Evolutionary conservation across 2,797 vertebrate species (phyloP).

Genomic region (Philypnodon macrostomus): DNA sequence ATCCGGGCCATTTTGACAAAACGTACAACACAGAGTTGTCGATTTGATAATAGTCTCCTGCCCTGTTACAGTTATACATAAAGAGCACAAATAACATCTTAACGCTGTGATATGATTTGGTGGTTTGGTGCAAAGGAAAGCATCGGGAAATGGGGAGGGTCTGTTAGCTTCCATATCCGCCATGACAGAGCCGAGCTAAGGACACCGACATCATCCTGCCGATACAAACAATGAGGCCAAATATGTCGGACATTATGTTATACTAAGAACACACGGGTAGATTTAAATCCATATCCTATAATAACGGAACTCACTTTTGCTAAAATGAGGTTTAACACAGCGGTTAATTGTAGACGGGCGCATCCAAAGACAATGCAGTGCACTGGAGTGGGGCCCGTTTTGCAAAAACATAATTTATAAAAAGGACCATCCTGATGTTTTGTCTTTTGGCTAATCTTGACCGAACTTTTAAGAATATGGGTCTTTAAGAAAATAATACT

Average conservation of each 20-base stretch:
- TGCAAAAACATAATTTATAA: neutral
- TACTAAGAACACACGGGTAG: neutral
- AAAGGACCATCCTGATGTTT: no score
- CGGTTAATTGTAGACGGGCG: neutral
- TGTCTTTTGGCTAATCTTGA: no score
- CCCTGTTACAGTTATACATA: neutral
- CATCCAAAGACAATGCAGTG: conserved; percentile 6
- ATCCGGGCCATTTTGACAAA: conserved; percentile 48
- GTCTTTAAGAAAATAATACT: no score
- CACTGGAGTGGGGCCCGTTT: conserved; percentile 4
- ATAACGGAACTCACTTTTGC: neutral
- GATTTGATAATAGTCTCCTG: no score
- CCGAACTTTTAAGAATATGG: no score
- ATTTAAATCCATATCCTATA: neutral
- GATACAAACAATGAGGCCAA: neutral
- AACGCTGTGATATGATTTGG: neutral
- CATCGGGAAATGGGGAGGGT: conserved; percentile 43
- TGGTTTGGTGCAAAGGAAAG: conserved; percentile 4
- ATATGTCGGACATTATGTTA: neutral
- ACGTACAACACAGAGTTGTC: neutral
- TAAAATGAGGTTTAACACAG: neutral
- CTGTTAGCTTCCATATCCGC: conserved; percentile 53
- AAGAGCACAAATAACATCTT: neutral
- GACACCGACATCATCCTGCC: conserved; percentile 5
- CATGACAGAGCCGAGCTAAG: conserved; percentile 34